Evolutionary conservation across 2,888 invertebrate genomes (phyloP), one percentile per base, ranked within the genome.

Genomic region (Eulithis prunata): DNA sequence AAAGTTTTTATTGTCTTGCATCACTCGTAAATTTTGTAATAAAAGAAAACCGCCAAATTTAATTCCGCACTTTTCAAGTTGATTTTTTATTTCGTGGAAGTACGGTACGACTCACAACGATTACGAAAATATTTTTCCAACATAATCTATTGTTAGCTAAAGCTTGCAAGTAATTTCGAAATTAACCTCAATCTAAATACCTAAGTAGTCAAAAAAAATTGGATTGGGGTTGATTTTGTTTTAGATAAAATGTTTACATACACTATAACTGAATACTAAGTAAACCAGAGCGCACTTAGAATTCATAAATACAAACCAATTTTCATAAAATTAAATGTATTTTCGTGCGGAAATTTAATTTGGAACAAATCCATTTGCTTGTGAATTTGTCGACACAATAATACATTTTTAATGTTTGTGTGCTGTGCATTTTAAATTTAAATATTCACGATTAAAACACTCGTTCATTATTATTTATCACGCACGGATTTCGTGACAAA

Each of bases 401-500:
- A 58, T 60, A 62, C 43, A 55, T 67, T 62, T 65, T 62, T 67
- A 67, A 62, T 61, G 28, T 46, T 51, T 57, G 51, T 52, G 28
- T 41, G 47, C 43, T 52, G 28, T 41, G 47, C 32, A 55, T 28
- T 32, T 10, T 13, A 12, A 10, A 38, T 57, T 66, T 59, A 61
- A 60, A 41, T 62, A 52, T 71, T 62, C 59, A 66, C 52, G 60
- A 51, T 61, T 61, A 38, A 56, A 59, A 54, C 59, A 62, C 47
- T 65, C 41, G 21, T n/a, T 12, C 47, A 64, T 57, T 57, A 46
- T 43, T 58, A 57, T 57, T 4, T 28, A 11, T 7, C 58, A 65
- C 56, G 56, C 62, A 66, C 57, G 49, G 66, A 58, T 46, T 66
- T 58, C 66, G 53, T 62, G 66, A 64, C 64, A 62, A 55, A 36